Evolutionary conservation across 2,113 vertebrate genomes (phyloP).

Genomic region (Gavia stellata): DNA sequence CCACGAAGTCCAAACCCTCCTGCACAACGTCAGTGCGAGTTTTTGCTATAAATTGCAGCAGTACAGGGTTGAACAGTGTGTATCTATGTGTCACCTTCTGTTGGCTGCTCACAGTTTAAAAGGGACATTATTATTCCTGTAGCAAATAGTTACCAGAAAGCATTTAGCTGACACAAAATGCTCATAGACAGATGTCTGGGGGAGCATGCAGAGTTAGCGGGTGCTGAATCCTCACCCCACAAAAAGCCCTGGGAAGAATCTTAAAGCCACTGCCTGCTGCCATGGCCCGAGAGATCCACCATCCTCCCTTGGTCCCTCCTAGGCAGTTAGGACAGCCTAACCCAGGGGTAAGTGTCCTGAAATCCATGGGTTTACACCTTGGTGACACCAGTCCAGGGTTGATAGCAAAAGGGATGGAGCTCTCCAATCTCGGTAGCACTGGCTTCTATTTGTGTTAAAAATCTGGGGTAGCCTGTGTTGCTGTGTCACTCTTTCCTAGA

Average conservation of each 20-base stretch:
- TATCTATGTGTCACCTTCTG: background rate
- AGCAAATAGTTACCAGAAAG: background rate
- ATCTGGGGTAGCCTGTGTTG: background rate
- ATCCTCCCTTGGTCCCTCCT: background rate
- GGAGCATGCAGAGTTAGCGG: background rate
- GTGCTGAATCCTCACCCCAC: background rate
- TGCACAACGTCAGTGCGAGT: background rate
- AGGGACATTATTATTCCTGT: background rate
- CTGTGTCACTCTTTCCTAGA: background rate
- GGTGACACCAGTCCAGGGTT: background rate
- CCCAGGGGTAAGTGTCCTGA: background rate
- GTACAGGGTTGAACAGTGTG: no score
- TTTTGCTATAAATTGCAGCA: background rate
- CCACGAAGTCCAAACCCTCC: background rate
- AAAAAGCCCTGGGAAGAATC: background rate
- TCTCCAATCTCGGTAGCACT: no score
- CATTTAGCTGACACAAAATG: background rate
- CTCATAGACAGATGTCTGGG: background rate
- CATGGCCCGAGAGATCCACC: background rate
- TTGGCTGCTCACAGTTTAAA: background rate
- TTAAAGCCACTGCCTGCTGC: background rate
- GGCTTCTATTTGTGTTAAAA: background rate
- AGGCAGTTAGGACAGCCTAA: background rate
- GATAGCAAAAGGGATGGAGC: no score
- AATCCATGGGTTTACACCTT: background rate